Evolutionary conservation across 2,113 vertebrate species (phyloP), one percentile per base, ranked within the genome.

Genomic region (Eleginops maclovinus): DNA sequence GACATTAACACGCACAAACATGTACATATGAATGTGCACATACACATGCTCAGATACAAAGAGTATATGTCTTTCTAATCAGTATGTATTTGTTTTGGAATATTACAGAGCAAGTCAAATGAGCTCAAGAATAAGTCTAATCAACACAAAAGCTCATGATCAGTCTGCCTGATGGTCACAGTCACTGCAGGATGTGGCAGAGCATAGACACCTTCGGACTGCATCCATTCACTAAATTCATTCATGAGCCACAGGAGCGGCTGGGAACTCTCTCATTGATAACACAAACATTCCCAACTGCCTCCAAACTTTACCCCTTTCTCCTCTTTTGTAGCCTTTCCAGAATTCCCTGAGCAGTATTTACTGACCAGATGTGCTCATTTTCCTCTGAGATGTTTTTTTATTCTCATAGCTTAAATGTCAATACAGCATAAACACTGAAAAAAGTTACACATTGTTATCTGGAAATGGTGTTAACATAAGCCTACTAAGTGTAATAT

Each of bases 351-450:
- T 91, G 94, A 94, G 95, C 95, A 96, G 94, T 94, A 92, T 95
- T 95, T 93, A 94, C 92, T 90, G 90, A 94, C 92, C 96, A 98
- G 96, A 97, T 97, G 96, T 87, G 91, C 93, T 95, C 95, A 94
- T 95, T 96, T 96, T 93, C 94, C 95, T 77, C 19, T 80, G 95
- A 95, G 94, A 96, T 72, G 93, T 68, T 62, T 93, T 94, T 93
- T 94, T 96, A 97, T 96, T 93, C 91, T 91, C 93, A 94, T 90
- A 93, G 93, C 94, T 50, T 96, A 94, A 93, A 96, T 95, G 96
- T 96, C 92, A 94, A 92, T 92, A 88, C 92, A 77, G 94, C 94
- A 95, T 97, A 97, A 97, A 97, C 96, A 97, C 93, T 94, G 94
- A 93, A 95, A 95, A 95, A 95, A 94, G 93, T 95, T 92, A 94